Evolutionary conservation across 1,140 invertebrate species (phyloP).

Genomic region (Camponotus floridanus): DNA sequence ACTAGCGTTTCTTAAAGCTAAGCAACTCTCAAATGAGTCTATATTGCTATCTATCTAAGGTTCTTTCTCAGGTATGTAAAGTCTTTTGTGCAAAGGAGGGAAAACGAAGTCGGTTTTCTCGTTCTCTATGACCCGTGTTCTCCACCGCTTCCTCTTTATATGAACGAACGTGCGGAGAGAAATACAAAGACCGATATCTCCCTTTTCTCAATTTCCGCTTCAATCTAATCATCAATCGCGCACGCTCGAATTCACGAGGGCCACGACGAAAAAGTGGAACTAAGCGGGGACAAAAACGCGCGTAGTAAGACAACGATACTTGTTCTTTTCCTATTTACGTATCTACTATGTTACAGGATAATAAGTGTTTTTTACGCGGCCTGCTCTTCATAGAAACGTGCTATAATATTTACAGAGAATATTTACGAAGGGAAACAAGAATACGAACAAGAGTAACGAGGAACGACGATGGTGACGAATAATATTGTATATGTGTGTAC

Average conservation of each 20-base stretch:
- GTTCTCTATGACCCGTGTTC: conserved; percentile 4
- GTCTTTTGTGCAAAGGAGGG: conserved; percentile 28
- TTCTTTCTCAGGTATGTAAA: conserved; percentile 47
- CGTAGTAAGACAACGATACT: conserved; percentile 62
- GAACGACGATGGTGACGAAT: conserved; percentile 54
- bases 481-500: conserved; percentile 61
- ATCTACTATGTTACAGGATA: conserved; percentile 61
- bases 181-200: not conserved
- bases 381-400: conserved; percentile 67
- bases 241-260: conserved; percentile 64
- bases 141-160: conserved; percentile 51
- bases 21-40: conserved; percentile 50
- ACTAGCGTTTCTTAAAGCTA: conserved; percentile 71
- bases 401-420: conserved; percentile 68
- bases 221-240: conserved; percentile 32
- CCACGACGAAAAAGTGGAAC: conserved; percentile 49
- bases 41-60: conserved; percentile 67
- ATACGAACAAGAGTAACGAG: not conserved
- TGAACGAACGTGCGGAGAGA: conserved; percentile 24
- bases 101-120: not conserved
- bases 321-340: conserved; percentile 59
- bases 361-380: conserved; percentile 59
- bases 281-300: conserved; percentile 42
- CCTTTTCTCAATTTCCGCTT: not conserved
- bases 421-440: conserved; percentile 1